Evolutionary conservation across 2,113 vertebrate species (phyloP), one percentile per base, ranked within the genome.

Genomic region (Myotis lucifugus): DNA sequence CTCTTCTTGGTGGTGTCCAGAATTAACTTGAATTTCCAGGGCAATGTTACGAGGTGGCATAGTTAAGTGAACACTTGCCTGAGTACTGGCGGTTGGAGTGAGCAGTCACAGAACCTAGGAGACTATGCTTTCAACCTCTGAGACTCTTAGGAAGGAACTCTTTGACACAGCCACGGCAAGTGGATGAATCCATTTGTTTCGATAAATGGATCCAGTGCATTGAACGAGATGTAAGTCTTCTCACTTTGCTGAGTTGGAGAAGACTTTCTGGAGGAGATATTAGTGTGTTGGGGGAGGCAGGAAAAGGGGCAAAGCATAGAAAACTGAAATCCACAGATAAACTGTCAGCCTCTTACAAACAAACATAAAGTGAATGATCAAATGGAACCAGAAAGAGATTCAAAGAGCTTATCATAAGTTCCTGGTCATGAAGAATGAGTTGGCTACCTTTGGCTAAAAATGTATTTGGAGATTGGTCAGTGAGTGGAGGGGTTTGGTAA

Each of bases 11-110:
- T 90, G 34, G 42, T 91, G 32, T 88, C 72, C 37, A 90, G 46
- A 95, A 59, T 79, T 90, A 90, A 81, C 59, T 61, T 88, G 81
- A 66, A 83, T 82, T 95, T 96, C 37, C 25, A 84, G 82, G 46
- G 48, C 5, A 64, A 0, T 61, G n/a, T 70, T 92, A 56, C 5
- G 19, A 48, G 19, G 61, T 82, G n/a, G 3, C 52, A 17, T 73
- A 56, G 40, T 83, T 70, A 34, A 54, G 40, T 59, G 27, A 88
- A 81, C 78, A 72, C 21, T 85, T 82, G 46, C 5, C 74, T 83
- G 64, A 54, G 32, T 52, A 8, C n/a, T 61, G 46, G n/a, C 54
- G 69, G 25, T 70, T 37, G 85, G 56, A 37, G 17, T 66, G 72
- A 77, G 59, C 27, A 15, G 27, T 73, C 50, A 64, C 19, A 93